Conservation (phyloP, 2,113 vertebrate species). For the Rhinoptilus africanus region DNA sequence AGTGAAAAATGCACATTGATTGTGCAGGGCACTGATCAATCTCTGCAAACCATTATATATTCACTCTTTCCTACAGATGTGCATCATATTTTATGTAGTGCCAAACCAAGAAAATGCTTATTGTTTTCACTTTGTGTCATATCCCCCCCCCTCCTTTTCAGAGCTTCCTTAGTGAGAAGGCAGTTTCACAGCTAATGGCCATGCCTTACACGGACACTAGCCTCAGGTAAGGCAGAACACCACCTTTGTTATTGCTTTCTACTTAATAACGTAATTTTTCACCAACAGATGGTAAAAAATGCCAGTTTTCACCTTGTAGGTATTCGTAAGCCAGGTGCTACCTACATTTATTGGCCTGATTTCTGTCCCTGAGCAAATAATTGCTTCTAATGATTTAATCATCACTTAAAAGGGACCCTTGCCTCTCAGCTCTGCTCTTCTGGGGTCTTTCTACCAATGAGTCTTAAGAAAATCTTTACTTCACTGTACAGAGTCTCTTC, state of each 20-base stretch:
- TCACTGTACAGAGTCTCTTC: not conserved
- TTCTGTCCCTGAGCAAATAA: not conserved
- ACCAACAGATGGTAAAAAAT: not conserved
- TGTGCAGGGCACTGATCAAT: not conserved
- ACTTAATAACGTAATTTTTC: not conserved
- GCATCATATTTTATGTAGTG: not conserved
- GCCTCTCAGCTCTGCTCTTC: not conserved
- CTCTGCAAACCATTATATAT: not conserved
- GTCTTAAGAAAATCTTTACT: not conserved
- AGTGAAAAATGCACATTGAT: not conserved
- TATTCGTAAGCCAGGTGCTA: not conserved
- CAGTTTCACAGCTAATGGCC: constrained; percentile 82
- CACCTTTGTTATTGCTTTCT: not conserved
- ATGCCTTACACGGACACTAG: constrained; percentile 84
- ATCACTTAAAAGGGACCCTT: not conserved
- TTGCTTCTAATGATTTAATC: not conserved
- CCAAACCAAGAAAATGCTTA: not conserved
- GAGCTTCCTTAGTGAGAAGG: constrained; percentile 77
- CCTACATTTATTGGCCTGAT: not conserved
- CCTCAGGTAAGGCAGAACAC: constrained; percentile 77
- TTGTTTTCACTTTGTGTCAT: not conserved
- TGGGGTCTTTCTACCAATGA: not conserved
- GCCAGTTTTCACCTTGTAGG: not conserved
- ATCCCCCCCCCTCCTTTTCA: constrained; percentile 34
- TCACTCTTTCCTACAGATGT: not conserved